Evolutionary conservation across 2,113 vertebrate genomes (phyloP).

Genomic region (Zosterops lateralis): DNA sequence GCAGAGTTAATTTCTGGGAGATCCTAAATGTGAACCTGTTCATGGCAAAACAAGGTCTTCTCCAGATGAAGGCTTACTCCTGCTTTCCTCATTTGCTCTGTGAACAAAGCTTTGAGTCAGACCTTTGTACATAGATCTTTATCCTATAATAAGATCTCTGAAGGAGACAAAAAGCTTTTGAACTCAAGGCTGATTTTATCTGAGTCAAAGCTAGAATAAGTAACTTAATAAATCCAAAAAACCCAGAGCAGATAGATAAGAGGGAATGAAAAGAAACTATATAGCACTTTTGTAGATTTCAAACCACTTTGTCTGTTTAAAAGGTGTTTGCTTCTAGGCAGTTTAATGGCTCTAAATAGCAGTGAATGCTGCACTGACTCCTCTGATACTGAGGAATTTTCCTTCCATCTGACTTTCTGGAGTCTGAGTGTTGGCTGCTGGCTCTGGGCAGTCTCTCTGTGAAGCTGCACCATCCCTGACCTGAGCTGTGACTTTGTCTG

Average conservation of each 20-base stretch:
- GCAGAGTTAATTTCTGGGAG: neutral
- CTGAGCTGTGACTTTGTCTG: neutral
- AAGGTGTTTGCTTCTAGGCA: neutral
- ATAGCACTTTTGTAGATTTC: neutral
- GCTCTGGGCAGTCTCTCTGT: neutral
- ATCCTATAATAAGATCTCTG: neutral
- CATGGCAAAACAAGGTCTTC: neutral
- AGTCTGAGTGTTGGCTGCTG: neutral
- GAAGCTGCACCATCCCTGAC: neutral
- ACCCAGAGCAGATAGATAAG: neutral
- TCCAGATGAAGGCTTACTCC: neutral
- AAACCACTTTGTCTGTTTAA: neutral
- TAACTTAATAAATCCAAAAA: neutral
- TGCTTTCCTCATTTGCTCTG: neutral
- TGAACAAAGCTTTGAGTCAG: neutral
- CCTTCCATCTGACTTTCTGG: neutral
- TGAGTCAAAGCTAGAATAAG: neutral
- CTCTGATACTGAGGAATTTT: neutral
- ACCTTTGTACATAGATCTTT: neutral
- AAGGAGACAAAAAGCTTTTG: neutral
- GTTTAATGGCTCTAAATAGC: neutral
- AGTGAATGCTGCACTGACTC: neutral
- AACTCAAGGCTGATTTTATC: conserved; percentile 12
- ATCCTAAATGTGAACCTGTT: neutral
- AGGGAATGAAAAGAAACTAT: neutral